Evolutionary conservation across 1,140 invertebrate species (phyloP).

Genomic region (Andrena cerasifolii): DNA sequence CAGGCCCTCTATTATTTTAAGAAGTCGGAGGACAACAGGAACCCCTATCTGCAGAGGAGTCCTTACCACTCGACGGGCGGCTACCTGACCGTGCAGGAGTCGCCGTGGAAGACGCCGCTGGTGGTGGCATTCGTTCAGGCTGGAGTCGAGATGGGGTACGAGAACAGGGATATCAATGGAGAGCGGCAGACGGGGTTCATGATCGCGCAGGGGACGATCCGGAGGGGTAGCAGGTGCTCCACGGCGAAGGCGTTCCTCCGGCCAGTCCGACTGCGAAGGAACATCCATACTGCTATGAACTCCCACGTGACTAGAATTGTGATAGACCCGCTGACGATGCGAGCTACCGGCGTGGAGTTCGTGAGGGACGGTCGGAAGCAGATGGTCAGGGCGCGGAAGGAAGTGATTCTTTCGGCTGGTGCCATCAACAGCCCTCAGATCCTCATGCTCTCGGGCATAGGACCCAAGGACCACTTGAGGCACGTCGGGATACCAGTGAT

Average conservation of each 20-base stretch:
- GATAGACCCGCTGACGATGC: slow-evolving; percentile 88
- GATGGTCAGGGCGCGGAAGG: slow-evolving; percentile 87
- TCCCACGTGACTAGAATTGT: slow-evolving; percentile 89
- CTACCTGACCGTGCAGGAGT: slow-evolving; percentile 91
- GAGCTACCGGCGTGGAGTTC: slow-evolving; percentile 90
- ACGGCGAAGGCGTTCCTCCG: slow-evolving; percentile 94
- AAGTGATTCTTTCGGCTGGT: slow-evolving; percentile 91
- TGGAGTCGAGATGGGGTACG: slow-evolving; percentile 93
- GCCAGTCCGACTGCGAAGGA: slow-evolving; percentile 89
- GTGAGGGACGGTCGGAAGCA: slow-evolving; percentile 86
- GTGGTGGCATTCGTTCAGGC: slow-evolving; percentile 93
- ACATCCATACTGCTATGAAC: slow-evolving; percentile 91
- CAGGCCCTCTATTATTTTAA: slow-evolving; percentile 94
- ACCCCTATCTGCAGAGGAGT: slow-evolving; percentile 88
- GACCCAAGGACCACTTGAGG: slow-evolving; percentile 88
- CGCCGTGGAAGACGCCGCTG: slow-evolving; percentile 91
- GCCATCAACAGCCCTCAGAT: slow-evolving; percentile 91
- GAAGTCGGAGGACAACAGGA: slow-evolving; percentile 94
- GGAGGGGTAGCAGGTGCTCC: slow-evolving; percentile 92
- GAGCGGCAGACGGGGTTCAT: slow-evolving; percentile 92
- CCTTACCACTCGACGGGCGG: slow-evolving; percentile 90
- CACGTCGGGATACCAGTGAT: slow-evolving; percentile 88
- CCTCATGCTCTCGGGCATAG: slow-evolving; percentile 94
- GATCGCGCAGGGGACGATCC: slow-evolving; percentile 94
- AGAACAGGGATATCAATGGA: slow-evolving; percentile 93